Conservation (phyloP, 2,113 vertebrate species). For the Neolamprologus hecqui region DNA sequence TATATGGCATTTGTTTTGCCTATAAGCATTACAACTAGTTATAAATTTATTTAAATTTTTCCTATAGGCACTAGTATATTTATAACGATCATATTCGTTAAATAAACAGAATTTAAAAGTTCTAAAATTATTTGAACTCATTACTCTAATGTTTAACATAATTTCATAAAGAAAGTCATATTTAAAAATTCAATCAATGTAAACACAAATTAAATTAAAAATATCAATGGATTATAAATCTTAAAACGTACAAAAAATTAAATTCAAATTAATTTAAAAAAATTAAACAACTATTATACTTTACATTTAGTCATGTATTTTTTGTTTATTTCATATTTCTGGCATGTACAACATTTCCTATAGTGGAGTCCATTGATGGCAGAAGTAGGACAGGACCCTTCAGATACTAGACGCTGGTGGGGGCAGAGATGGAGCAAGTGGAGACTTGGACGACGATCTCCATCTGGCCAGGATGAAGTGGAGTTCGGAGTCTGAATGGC, state of each 20-base stretch:
- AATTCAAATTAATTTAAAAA: rapidly evolving
- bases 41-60: neutral
- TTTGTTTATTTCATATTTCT: neutral
- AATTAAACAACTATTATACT: neutral
- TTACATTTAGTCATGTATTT: neutral
- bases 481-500: neutral
- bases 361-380: neutral
- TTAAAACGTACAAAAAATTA: neutral
- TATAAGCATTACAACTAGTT: neutral
- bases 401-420: neutral
- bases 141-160: neutral
- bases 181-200: neutral
- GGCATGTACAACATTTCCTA: neutral
- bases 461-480: neutral
- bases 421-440: neutral
- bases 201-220: neutral
- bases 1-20: neutral
- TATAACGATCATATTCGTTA: neutral
- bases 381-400: neutral
- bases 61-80: neutral
- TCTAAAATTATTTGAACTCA: neutral
- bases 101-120: neutral
- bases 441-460: neutral
- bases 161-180: neutral
- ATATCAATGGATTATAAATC: neutral